These are phyloP conservation scores for Cantharis rufa DNA, from an alignment of 2,888 invertebrate genomes.

Conservation along the genomic window DNA sequence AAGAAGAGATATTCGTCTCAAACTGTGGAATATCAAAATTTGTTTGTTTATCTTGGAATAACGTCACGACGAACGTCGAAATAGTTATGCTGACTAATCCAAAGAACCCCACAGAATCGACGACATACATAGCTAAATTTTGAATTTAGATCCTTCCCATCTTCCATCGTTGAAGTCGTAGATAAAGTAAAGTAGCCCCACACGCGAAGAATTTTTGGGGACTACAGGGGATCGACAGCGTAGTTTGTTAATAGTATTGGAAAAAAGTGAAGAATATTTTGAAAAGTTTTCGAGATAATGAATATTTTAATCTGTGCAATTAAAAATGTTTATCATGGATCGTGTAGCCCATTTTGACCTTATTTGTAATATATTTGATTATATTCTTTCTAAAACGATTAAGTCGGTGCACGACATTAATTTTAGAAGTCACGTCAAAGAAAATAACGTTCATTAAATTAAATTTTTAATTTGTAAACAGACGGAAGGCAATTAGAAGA, in stretches of 20 bases:
- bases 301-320: background rate
- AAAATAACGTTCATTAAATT: slow-evolving; percentile 10
- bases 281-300: background rate
- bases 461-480: background rate
- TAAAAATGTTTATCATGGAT: background rate
- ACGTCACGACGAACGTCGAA: background rate
- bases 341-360: background rate
- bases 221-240: no score
- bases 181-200: no score
- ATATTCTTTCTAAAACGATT: background rate
- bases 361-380: background rate
- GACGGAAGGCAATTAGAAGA: background rate
- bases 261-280: background rate
- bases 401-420: slow-evolving; percentile 8
- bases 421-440: slow-evolving; percentile 15
- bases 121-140: no score
- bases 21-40: background rate
- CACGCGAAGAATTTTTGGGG: no score
- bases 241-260: no score
- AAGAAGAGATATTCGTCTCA: background rate
- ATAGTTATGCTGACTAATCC: background rate
- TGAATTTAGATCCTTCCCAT: no score
- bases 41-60: background rate
- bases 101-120: background rate
- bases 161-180: no score